Percentiles rank a stretch among this genome's conserved stretches.
Conservation (phyloP, 2,888 invertebrate species). For the Melanchra persicariae region DNA sequence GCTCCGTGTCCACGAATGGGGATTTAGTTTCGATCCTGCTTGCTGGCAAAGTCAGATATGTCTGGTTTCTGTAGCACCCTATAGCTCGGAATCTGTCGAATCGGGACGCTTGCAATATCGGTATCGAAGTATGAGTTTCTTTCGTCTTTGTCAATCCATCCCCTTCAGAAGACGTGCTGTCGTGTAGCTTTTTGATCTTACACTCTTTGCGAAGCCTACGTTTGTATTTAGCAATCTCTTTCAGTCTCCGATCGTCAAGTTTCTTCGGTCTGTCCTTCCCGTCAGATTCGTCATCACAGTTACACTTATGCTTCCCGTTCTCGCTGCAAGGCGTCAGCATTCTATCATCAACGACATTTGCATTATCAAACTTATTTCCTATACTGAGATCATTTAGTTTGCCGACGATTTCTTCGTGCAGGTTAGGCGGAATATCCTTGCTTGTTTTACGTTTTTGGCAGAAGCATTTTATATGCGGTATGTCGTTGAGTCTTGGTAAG, state of each 20-base stretch:
- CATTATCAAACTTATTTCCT: slow-evolving; percentile 73
- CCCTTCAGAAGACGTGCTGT: slow-evolving; percentile 87
- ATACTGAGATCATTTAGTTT: slow-evolving; percentile 88
- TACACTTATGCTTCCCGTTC: slow-evolving; percentile 95
- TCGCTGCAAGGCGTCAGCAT: slow-evolving; percentile 93
- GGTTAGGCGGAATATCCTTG: slow-evolving; percentile 75
- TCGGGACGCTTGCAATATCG: slow-evolving; percentile 87
- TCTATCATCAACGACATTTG: slow-evolving; percentile 92
- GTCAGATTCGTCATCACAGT: slow-evolving; percentile 93
- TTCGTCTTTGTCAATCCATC: slow-evolving; percentile 76
- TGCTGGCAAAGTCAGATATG: slow-evolving; percentile 85
- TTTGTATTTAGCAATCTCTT: slow-evolving; percentile 89
- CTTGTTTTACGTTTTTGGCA: slow-evolving; percentile 84
- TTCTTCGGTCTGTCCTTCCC: slow-evolving; percentile 80
- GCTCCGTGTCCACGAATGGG: slow-evolving; percentile 79
- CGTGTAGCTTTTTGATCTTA: slow-evolving; percentile 83
- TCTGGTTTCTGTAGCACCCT: slow-evolving; percentile 87
- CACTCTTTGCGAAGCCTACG: slow-evolving; percentile 85
- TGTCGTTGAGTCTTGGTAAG: slow-evolving; percentile 94
- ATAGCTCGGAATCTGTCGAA: slow-evolving; percentile 88
- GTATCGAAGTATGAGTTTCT: slow-evolving; percentile 86
- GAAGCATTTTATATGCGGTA: slow-evolving; percentile 91
- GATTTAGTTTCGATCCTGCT: slow-evolving; percentile 83
- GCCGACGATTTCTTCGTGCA: slow-evolving; percentile 83
- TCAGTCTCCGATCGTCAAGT: slow-evolving; percentile 83